These are phyloP conservation scores for Columba janthina DNA, from an alignment of 2,113 vertebrate genomes.

Conservation along the genomic window DNA sequence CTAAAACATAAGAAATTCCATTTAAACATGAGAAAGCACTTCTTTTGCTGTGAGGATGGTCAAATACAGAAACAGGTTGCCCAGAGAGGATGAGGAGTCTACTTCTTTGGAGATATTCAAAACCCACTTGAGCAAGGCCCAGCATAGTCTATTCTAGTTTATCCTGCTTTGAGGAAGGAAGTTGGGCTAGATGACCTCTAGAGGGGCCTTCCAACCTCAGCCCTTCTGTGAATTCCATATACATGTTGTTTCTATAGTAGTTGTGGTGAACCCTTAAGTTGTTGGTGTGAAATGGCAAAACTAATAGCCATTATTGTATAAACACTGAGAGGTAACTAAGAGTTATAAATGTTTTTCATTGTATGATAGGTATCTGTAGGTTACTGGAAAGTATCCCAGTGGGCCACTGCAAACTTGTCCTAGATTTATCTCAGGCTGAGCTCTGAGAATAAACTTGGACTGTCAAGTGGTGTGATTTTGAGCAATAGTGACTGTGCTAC, in stretches of 20 bases:
- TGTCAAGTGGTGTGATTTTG: neutral
- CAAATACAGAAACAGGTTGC: neutral
- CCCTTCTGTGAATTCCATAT: neutral
- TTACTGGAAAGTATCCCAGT: neutral
- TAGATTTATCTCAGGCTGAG: neutral
- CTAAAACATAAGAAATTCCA: neutral
- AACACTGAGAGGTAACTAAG: neutral
- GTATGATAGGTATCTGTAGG: neutral
- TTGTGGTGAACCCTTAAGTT: accelerated
- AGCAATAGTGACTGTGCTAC: neutral
- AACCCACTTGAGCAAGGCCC: neutral
- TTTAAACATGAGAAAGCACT: neutral
- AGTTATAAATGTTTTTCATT: neutral
- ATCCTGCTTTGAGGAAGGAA: neutral
- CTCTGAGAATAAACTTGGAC: neutral
- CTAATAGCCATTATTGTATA: neutral
- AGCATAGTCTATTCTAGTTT: neutral
- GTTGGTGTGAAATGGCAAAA: neutral
- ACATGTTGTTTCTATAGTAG: neutral
- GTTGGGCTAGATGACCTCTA: neutral
- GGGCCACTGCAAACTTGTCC: neutral
- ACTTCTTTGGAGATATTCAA: neutral
- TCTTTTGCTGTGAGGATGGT: neutral
- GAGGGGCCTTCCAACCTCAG: neutral
- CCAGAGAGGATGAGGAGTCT: neutral